Percentiles rank a stretch among this genome's conserved stretches.
Conservation (phyloP, 2,113 vertebrate genomes). For the Erpornis zantholeuca region DNA sequence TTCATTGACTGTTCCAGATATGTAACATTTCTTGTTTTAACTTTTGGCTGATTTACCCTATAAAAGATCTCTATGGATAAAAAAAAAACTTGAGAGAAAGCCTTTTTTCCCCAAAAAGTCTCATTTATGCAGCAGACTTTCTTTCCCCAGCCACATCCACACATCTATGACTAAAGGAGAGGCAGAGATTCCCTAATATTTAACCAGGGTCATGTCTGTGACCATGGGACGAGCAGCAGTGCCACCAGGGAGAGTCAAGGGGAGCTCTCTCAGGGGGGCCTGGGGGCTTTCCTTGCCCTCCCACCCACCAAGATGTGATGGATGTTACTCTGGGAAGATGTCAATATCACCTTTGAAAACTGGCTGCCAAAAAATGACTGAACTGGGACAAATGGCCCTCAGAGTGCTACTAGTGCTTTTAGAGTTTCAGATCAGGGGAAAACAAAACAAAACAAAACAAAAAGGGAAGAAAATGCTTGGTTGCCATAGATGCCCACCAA, state of each 20-base stretch:
- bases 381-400: background rate
- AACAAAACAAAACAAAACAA: background rate
- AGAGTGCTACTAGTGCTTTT: background rate
- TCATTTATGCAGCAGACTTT: background rate
- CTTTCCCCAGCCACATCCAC: background rate
- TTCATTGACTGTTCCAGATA: background rate
- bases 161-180: background rate
- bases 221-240: background rate
- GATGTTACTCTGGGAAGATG: background rate
- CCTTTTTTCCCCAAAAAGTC: background rate
- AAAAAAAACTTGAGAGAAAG: background rate
- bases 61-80: background rate
- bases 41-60: background rate
- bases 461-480: background rate
- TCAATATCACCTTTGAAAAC: background rate
- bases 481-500: background rate
- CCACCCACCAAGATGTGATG: background rate
- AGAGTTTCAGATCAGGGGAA: background rate
- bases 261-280: background rate
- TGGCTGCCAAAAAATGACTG: background rate
- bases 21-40: background rate
- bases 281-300: background rate
- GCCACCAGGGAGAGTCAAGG: accelerated
- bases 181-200: background rate
- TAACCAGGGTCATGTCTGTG: background rate